These are phyloP conservation scores for Aphyosemion australe DNA, from an alignment of 2,113 vertebrate species.

Conservation along the genomic window DNA sequence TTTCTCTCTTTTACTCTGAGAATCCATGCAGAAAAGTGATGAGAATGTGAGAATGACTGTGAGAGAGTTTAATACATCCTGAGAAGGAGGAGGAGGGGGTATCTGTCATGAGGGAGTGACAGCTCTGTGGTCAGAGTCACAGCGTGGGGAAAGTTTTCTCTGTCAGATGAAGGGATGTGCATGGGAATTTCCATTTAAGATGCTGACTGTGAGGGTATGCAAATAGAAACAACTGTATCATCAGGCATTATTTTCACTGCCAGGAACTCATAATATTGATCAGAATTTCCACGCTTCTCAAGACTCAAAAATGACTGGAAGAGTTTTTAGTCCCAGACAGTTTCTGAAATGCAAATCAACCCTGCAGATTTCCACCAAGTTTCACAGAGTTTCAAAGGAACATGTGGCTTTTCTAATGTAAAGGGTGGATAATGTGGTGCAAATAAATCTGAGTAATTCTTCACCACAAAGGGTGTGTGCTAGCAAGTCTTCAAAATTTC, in stretches of 20 bases:
- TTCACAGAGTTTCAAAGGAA: constrained; percentile 29
- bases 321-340: neutral
- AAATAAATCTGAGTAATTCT: constrained; percentile 60
- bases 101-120: constrained; percentile 59
- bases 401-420: constrained; percentile 16
- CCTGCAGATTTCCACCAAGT: constrained; percentile 29
- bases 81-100: constrained; percentile 62
- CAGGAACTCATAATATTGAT: constrained; percentile 33
- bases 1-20: neutral
- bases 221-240: constrained; percentile 30
- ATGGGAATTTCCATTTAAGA: constrained; percentile 55
- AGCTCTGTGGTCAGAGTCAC: constrained; percentile 54
- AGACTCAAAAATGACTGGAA: neutral
- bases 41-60: constrained; percentile 39
- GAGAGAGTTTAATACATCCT: constrained; percentile 47
- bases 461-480: constrained; percentile 56
- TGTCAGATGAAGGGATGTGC: constrained; percentile 47
- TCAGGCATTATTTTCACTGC: constrained; percentile 18
- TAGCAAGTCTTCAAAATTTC: constrained; percentile 62
- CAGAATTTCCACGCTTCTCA: constrained; percentile 51
- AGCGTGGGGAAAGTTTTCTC: constrained; percentile 53
- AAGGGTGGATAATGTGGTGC: constrained; percentile 41
- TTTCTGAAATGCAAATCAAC: constrained; percentile 14
- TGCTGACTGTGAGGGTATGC: constrained; percentile 41
- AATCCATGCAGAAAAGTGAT: constrained; percentile 12